Evolutionary conservation across 2,888 invertebrate genomes (phyloP), one percentile per base, ranked within the genome.

Genomic region (Trissonchulus sp.): DNA sequence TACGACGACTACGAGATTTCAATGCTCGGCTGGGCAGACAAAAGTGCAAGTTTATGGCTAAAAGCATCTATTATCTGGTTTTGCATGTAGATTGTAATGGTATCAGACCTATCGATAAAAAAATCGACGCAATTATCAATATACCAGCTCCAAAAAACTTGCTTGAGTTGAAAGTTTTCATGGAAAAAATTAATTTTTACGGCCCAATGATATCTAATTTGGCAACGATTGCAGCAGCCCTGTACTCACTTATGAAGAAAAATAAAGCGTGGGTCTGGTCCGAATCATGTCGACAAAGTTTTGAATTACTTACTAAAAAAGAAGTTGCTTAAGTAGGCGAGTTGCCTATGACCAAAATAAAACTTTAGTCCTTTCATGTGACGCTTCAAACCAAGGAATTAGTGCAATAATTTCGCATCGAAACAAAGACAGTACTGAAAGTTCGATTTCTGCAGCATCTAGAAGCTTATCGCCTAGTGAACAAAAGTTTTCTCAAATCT

Each of bases 1-100:
- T 81, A 2, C 15, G 69, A 30, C 72, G 77, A 48, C 74, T 81
- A 33, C 68, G 75, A 31, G 72, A 74, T n/a, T 76, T 74, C 38
- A 78, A 78, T 23, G 71, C 80, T 60, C 74, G 78, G 8, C 73
- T 80, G 1, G 79, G 79, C 31, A 74, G 73, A 34, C 78, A 76
- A 15, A 81, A 82, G 65, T 82, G 80, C 73, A 71, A 69, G 30
- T 81, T 80, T 73, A 60, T 79, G 30, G 72, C 74, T 23, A 74
- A 74, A 1, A 68, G 74, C 60, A 78, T 82, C 3, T 76, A 76
- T 15, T 81, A 80, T 75, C 71, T 82, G 23, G 82, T 81, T 2
- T 79, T 80, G 74, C 36, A 69, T 15, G 76, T 80, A 15, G 76
- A 78, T 65, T 71, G 74, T 28, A 63, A 78, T 28, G 82, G 82